These are phyloP conservation scores for Poecile atricapillus DNA, from an alignment of 2,113 vertebrate genomes.

Conservation along the genomic window DNA sequence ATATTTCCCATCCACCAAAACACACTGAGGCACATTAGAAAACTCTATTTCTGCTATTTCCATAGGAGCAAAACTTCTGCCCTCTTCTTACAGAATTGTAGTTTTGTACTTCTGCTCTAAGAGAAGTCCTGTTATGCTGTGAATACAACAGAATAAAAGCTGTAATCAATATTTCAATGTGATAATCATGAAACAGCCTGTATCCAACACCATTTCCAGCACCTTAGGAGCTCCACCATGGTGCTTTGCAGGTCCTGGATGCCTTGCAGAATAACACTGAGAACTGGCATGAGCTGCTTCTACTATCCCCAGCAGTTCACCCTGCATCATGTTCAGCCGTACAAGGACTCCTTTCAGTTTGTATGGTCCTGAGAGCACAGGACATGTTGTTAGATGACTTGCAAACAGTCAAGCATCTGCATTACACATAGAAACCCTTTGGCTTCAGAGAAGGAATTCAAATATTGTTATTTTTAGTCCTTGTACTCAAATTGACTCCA, in stretches of 20 bases:
- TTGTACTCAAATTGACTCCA: background rate
- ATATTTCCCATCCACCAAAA: background rate
- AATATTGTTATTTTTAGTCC: background rate
- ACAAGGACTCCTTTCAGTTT: background rate
- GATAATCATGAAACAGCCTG: background rate
- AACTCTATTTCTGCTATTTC: background rate
- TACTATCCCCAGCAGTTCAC: background rate
- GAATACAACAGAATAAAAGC: background rate
- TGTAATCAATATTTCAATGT: background rate
- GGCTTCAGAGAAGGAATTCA: background rate
- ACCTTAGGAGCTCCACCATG: background rate
- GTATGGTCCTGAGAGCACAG: background rate
- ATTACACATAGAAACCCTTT: background rate
- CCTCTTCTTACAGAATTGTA: background rate
- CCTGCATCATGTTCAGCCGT: background rate
- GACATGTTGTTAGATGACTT: background rate
- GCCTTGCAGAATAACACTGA: background rate
- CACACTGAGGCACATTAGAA: background rate
- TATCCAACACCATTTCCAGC: background rate
- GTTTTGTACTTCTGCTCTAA: background rate
- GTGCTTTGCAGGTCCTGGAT: background rate
- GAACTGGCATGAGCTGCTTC: background rate
- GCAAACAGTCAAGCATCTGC: background rate
- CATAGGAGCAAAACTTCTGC: background rate
- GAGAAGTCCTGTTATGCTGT: background rate